Conservation (phyloP, 2,113 vertebrate genomes). For the Zeus faber region DNA sequence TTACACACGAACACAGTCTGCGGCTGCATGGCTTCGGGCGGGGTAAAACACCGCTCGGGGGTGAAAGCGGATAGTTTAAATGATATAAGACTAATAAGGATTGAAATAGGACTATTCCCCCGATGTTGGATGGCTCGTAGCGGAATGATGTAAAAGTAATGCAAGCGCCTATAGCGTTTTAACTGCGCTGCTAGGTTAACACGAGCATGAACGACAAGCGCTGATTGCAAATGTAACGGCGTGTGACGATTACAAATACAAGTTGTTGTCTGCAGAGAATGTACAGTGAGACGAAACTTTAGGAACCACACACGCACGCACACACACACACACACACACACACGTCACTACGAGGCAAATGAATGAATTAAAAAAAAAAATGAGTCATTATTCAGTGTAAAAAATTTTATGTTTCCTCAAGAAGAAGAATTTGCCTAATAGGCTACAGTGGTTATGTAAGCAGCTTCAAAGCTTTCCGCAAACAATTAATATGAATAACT, state of each 20-base stretch:
- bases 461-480: no score
- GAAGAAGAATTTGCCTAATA: no score
- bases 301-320: background rate
- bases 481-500: no score
- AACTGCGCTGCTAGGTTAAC: constrained; percentile 26
- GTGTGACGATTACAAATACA: constrained; percentile 41
- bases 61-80: constrained; percentile 34
- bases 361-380: background rate
- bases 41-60: constrained; percentile 26
- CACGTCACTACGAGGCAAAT: no score
- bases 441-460: no score
- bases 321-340: background rate
- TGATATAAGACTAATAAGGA: constrained; percentile 16
- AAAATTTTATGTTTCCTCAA: no score
- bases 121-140: constrained; percentile 9
- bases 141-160: constrained; percentile 32
- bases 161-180: constrained; percentile 28
- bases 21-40: constrained; percentile 22
- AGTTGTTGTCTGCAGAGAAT: constrained; percentile 31
- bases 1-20: constrained; percentile 24
- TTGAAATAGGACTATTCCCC: constrained; percentile 17
- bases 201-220: constrained; percentile 25
- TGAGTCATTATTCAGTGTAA: no score
- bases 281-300: no score
- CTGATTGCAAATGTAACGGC: constrained; percentile 51